Evolutionary conservation across 2,113 vertebrate genomes (phyloP), one percentile per base, ranked within the genome.

Genomic region (Pachypanchax playfairii): DNA sequence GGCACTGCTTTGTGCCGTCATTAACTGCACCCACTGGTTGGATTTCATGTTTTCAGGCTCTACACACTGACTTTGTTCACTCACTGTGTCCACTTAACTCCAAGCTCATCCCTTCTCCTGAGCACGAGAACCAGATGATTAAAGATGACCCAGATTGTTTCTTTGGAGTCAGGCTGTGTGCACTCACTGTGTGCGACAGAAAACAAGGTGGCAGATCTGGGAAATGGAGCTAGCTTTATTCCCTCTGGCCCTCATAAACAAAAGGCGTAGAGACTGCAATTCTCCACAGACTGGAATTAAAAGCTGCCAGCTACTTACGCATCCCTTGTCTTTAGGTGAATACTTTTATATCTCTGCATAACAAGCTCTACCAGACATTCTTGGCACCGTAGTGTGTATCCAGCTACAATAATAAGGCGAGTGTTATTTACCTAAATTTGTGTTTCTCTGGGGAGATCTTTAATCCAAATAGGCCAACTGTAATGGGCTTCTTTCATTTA

Each of bases 131-230:
- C 44, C 63, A 73, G 73, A 88, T 81, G 83, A 89, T 86, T 73
- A 83, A 84, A 82, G 79, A 79, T 87, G 88, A 87, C 87, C 89
- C 75, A 85, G 84, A 89, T 91, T 84, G 82, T 70, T 67, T 82
- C 81, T 68, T 79, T 67, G 59, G 61, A 69, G 63, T 59, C 49
- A 29, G 69, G 67, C 53, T 66, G 47, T 56, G 62, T 70, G 75
- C 17, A 66, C n/a, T 49, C 36, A 39, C 36, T 39, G 36, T 49
- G 25, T 76, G 59, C 76, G 83, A 75, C 76, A 77, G 81, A 67
- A 80, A 83, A 83, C 65, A 77, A 75, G 70, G 75, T 75, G 64
- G 80, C 60, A 12, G 66, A 57, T 75, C 74, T 68, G 65, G 61
- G 65, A 83, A 87, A 72, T 66, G 56, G 63, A 81, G 67, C 59